phyloP scores from a whole-genome alignment of 2,113 vertebrate species.

The Leptocoma aspasia region DNA sequence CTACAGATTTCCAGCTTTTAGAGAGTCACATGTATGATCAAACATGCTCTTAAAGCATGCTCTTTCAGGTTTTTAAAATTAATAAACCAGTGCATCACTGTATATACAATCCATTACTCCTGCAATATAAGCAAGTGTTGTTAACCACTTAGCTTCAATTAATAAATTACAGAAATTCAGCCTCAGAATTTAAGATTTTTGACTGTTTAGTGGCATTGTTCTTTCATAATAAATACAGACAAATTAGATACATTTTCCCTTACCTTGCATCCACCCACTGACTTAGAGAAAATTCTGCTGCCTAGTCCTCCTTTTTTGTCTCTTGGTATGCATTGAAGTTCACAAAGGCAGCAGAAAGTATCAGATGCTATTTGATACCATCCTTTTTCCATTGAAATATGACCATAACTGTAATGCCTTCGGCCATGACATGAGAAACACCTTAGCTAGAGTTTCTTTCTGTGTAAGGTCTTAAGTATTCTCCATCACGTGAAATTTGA shows the following conservation, averaged over 20 bases:
- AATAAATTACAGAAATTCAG: constrained; percentile 13
- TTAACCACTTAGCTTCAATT: constrained; percentile 45
- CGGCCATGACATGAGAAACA: neutral
- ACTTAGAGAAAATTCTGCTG: neutral
- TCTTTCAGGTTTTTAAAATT: neutral
- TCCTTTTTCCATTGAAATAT: neutral
- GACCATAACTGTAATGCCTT: neutral
- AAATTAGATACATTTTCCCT: neutral
- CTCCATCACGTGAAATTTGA: neutral
- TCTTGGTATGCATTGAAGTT: neutral
- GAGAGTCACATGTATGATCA: constrained; percentile 38
- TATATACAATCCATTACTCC: neutral
- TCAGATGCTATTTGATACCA: neutral
- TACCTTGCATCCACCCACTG: neutral
- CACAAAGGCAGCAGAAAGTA: neutral
- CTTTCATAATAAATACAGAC: neutral
- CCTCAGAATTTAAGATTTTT: neutral
- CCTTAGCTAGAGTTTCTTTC: neutral
- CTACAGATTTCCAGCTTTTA: constrained; percentile 9
- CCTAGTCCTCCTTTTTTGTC: neutral
- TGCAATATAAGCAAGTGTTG: constrained; percentile 45
- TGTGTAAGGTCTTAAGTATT: neutral
- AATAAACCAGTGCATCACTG: constrained; percentile 5
- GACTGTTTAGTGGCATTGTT: neutral
- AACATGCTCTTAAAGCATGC: constrained; percentile 62